Evolutionary conservation across 2,797 vertebrate species (phyloP).

Genomic region (Rhynchonycteris naso): DNA sequence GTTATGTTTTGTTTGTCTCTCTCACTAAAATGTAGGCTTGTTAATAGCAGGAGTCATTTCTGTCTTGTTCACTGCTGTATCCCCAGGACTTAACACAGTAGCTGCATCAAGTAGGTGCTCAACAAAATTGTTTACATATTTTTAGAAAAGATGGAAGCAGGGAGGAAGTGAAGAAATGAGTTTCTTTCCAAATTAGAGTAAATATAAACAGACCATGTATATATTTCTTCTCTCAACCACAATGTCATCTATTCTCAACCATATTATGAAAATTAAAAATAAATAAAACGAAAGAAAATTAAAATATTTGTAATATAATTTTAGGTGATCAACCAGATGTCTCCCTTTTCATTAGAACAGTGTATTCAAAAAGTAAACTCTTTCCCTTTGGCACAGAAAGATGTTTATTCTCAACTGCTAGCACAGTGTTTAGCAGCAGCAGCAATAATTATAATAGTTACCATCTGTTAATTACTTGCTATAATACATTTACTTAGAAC

Average conservation of each 20-base stretch:
- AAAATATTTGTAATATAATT: constrained; percentile 18
- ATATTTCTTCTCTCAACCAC: not conserved
- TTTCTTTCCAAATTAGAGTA: not conserved
- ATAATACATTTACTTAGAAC: not conserved
- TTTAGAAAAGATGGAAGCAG: not conserved
- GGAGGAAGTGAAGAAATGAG: not conserved
- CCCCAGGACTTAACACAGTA: not conserved
- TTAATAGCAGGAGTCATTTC: constrained; percentile 2
- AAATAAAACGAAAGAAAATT: not conserved
- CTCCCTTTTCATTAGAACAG: not conserved
- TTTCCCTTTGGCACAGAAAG: not conserved
- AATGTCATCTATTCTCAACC: not conserved
- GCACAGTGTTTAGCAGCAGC: not conserved
- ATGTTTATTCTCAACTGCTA: not conserved
- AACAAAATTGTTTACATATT: not conserved
- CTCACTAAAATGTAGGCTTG: not conserved
- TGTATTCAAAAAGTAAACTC: not conserved
- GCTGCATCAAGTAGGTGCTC: not conserved
- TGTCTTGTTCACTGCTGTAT: not conserved
- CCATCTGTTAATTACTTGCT: not conserved
- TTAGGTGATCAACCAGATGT: not conserved
- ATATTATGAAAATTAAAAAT: constrained; percentile 8
- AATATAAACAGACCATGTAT: not conserved
- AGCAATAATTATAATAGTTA: not conserved
- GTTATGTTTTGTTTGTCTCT: not conserved